Evolutionary conservation across 2,113 vertebrate species (phyloP).

Genomic region (Sapayoa aenigma): DNA sequence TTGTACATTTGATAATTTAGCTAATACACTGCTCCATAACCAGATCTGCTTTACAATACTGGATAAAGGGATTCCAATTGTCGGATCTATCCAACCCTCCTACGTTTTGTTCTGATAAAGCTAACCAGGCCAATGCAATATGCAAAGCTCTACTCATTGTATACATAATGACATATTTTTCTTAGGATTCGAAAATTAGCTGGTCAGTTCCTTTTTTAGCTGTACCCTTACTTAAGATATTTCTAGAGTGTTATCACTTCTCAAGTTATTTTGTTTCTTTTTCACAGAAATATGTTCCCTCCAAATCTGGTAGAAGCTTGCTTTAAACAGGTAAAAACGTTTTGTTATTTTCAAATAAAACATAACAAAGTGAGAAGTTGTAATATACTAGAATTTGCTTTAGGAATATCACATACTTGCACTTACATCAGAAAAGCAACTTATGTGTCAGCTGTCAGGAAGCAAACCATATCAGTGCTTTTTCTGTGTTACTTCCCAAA

Average conservation of each 20-base stretch:
- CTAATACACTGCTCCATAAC: not conserved
- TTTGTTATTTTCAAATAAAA: not conserved
- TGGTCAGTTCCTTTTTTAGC: not conserved
- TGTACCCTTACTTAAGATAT: not conserved
- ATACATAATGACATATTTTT: not conserved
- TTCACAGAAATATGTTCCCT: slow-evolving; percentile 96
- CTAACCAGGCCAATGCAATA: not conserved
- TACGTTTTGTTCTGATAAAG: not conserved
- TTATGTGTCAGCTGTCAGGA: not conserved
- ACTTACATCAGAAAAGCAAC: not conserved
- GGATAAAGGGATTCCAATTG: not conserved
- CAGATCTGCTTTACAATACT: not conserved
- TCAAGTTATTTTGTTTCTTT: slow-evolving; percentile 43
- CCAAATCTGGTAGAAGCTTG: slow-evolving; percentile 96
- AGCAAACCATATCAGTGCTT: not conserved
- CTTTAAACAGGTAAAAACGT: slow-evolving; percentile 89
- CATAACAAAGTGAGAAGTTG: not conserved
- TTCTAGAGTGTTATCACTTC: not conserved
- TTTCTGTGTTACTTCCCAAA: not conserved
- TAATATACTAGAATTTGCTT: not conserved
- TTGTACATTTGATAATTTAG: not conserved
- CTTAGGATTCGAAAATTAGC: not conserved
- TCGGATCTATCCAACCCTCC: not conserved
- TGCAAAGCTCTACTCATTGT: not conserved
- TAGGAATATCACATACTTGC: not conserved